Evolutionary conservation across 53 echinoderm and acorn worm genomes (phyloP).

Genomic region (Luidia sarsii): DNA sequence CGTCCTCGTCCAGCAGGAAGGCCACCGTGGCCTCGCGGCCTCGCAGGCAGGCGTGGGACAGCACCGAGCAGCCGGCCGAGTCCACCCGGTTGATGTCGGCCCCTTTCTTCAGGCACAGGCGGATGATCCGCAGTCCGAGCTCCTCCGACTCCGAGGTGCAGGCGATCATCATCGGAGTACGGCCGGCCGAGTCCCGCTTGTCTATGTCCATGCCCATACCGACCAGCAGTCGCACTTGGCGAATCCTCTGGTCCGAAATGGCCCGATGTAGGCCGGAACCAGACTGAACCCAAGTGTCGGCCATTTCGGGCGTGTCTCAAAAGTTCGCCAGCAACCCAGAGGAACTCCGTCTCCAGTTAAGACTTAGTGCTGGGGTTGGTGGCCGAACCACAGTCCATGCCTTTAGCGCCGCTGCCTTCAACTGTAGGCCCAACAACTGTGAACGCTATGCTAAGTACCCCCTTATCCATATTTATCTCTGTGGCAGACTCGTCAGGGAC

Average conservation of each 20-base stretch:
- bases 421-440: not conserved
- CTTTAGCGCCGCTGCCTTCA: not conserved
- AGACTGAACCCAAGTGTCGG: slow-evolving; percentile 37
- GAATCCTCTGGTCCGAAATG: slow-evolving; percentile 69
- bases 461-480: slow-evolving; percentile 17
- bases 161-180: slow-evolving; percentile 82
- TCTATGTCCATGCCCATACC: slow-evolving; percentile 80
- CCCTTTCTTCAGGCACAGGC: slow-evolving; percentile 57
- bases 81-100: slow-evolving; percentile 79
- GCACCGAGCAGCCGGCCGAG: slow-evolving; percentile 67
- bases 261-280: slow-evolving; percentile 75
- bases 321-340: too few relatives aligned
- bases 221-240: slow-evolving; percentile 78
- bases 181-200: slow-evolving; percentile 74
- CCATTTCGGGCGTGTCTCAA: not conserved
- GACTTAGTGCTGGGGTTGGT: not conserved
- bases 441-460: not conserved
- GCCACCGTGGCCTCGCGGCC: slow-evolving; percentile 66
- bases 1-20: slow-evolving; percentile 65
- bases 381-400: not conserved
- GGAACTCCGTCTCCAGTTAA: not conserved
- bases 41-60: slow-evolving; percentile 74
- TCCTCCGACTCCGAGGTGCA: slow-evolving; percentile 67
- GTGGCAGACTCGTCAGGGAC: slow-evolving; percentile 34
- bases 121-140: slow-evolving; percentile 64